Base-by-base conservation (phyloP, 1,140 invertebrate species). In the Drosophila bocqueti region DNA sequence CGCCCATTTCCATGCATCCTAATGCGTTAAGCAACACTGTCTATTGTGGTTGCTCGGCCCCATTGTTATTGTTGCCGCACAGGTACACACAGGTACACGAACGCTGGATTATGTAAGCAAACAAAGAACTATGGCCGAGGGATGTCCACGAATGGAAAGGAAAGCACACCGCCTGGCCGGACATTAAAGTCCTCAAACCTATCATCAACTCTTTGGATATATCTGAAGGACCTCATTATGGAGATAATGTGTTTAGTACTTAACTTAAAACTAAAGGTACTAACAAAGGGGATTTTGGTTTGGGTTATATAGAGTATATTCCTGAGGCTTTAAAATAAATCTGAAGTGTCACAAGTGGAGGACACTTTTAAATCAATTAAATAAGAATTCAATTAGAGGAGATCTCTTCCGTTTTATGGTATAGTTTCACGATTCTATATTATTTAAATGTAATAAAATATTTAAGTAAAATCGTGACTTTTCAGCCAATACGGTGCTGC, bases 1-100 rank as follows among this genome's bases (percentile, higher is more conserved):
- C 8, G 18, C 45, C 66, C 26, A 42, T 73, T 72, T 60, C 52
- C 50, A 73, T 72, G 69, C 69, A 59, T 43, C 52, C 66, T 72
- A 73, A 59, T 73, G 69, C 66, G 69, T 72, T 73, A 71, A 72
- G 69, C 50, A 73, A 72, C 58, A 49, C 45, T 72, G 36, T 72
- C 69, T 46, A 72, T 72, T 72, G 68, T 72, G 68, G 69, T 21
- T 8, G 3, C 29, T 26, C 40, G 10, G 26, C 21, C 13, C 50
- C 42, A 59, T 47, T 72, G 67, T 72, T 60, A 59, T 72, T 71
- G 50, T 29, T 52, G 36, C 16, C 10, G 45, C 9, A 45, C 26
- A 64, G 50, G 24, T 45, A 46, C 61, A 43, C 60, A 47, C 34
- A 63, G 36, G 18, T 31, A 52, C 60, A 18, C 40, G 38, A 40